Base-by-base conservation (phyloP, 92 coral and sea anemone species). In the Porites rus region DNA sequence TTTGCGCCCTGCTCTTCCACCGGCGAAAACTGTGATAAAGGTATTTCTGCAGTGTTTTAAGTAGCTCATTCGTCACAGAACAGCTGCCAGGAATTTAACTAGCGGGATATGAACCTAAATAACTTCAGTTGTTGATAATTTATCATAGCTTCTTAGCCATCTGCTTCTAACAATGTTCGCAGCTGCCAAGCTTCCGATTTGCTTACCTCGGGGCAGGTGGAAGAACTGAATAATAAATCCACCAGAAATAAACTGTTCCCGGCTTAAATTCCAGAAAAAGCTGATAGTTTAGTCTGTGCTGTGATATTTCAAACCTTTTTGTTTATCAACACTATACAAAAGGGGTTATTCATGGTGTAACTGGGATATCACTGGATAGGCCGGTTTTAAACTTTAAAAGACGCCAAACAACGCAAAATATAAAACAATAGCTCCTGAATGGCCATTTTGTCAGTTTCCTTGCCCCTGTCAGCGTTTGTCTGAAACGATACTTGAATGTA, bases 81-180 rank as follows among this genome's bases (percentile, higher is more conserved):
- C 86, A 81, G 86, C 86, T 71, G 77, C 64, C 11, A 1, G 77
- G 77, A 58, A 28, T 81, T 70, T 58, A 38, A 81, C 77, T 81
- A 56, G 77, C 74, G 84, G 74, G 65, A 17, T 79, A 43, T 78
- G 13, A 65, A 13, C 51, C 62, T 52, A 67, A 80, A 80, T 80
- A 70, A 31, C 86, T 70, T 81, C 51, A 81, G 59, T 69, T 43
- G 59, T 17, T 38, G 10, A 68, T 81, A 76, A 81, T 71, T 70
- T 81, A 58, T 70, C n/a, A 25, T 38, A 8, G 77, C 86, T 25
- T 13, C 69, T 51, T 10, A 81, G 66, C 86, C 86, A 81, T 81
- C 86, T 81, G 86, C 78, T 69, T 6, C 20, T 58, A 81, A 81
- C 86, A 81, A 81, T 81, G 76, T 81, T 25, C 38, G 46, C 86